Base-by-base conservation (phyloP, 2,888 invertebrate species). In the Erebia aethiops region DNA sequence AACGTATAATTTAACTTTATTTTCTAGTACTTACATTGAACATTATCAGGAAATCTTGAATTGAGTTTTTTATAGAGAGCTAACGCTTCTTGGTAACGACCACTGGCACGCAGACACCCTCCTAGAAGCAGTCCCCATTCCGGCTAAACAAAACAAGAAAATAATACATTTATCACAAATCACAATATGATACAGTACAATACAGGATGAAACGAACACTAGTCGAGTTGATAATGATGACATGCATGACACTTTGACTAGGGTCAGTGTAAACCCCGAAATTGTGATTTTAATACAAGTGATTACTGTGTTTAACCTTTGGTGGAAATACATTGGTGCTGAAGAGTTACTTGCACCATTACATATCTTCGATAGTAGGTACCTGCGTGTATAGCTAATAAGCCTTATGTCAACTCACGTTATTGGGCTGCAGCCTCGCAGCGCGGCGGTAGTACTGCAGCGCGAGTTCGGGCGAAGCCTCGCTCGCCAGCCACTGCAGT, bases 11-110 rank as follows among this genome's bases (percentile, higher is more conserved):
- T 35, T 35, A 35, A 26, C 26, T 7, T 35, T 35, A 35, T 35
- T 35, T 35, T 35, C 35, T 35, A 16, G 16, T 14, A 81, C 95
- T 87, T 87, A 95, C 99, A 99, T 84, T 98, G 98, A 1, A 97
- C 95, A 87, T 99, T 99, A 75, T 99, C 98, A 0, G 99, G 99
- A 87, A 99, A 99, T 77, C 96, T 95, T 21, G 95, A 94, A 83
- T 99, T 97, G 81, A 99, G 96, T 77, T 95, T 95, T 89, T 97
- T 97, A 88, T 98, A 98, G 0, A 97, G 94, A 9, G 96, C 94
- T 21, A 98, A 93, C 10, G 98, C 98, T 80, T 96, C 96, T 78
- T 97, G 97, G 85, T 97, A 97, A 81, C 96, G 96, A 1, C 98
- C 98, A 77, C 95, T 95, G 70, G 97, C 94, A 67, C 97, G 94